Evolutionary conservation across 2,797 vertebrate genomes (phyloP), one percentile per base, ranked within the genome.

Genomic region (Anguilla anguilla): DNA sequence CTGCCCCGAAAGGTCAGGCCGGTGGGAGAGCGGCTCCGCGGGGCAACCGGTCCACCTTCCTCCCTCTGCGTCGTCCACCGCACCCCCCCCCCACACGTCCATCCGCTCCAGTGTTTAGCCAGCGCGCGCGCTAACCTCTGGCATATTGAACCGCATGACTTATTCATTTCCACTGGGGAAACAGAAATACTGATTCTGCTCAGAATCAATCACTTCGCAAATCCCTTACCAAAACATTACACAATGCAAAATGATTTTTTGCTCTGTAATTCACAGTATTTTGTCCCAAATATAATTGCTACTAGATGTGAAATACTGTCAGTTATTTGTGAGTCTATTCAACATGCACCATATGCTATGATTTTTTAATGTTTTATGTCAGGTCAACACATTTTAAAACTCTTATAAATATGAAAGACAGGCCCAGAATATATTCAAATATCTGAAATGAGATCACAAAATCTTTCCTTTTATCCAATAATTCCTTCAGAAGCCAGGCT

Each of bases 121-220:
- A 43, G 22, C 19, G 74, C 43, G 43, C 43, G 11, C 6, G 77
- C 77, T 46, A 49, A 49, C 77, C 77, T 81, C 43, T 46, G 77
- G 77, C 77, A 49, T 81, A 81, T 81, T 81, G 39, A 81, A 81
- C 77, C 43, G 9, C 77, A 81, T 49, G 77, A 81, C 77, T 81
- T n/a, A 81, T n/a, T 81, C 43, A 49, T 81, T 49, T 81, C 77
- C 77, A 81, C 39, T 81, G 43, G 77, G 77, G 49, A 10, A 81
- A 25, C 6, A 49, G 15, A 81, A 22, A 49, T 17, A 81, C 39
- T 81, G 77, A 81, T 49, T 81, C 19, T 1, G 77, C 39, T 81
- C 43, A 31, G 77, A 81, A 49, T 25, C 22, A 49, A 19, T 81
- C 39, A 49, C 39, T 81, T 22, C 25, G 43, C 77, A 81, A 49